A percentile compares a stretch with the other conserved stretches of the same genome.
Evolutionary conservation across 2,888 invertebrate species (phyloP).

Genomic region (Aphidoletes aphidimyza): DNA sequence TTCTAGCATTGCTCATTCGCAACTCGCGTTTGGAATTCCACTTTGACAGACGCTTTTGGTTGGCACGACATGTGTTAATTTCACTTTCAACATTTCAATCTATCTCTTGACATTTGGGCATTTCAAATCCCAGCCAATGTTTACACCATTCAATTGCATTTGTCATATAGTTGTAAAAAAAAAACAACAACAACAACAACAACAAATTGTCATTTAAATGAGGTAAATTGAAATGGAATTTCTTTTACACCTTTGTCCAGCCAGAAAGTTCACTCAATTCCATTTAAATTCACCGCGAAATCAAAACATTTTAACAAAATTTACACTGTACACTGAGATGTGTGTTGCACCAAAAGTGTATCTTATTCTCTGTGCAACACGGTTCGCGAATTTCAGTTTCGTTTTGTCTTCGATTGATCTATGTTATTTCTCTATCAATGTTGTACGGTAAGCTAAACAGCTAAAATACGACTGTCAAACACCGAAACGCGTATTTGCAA

Average conservation of each 20-base stretch:
- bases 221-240: too few species aligned
- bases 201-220: too few species aligned
- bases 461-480: slow-evolving; percentile 26
- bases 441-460: slow-evolving; percentile 4
- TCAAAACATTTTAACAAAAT: too few species aligned
- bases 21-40: neutral
- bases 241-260: too few species aligned
- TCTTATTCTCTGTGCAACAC: neutral
- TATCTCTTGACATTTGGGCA: too few species aligned
- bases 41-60: neutral
- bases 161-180: too few species aligned
- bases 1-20: too few species aligned
- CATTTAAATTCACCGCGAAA: too few species aligned
- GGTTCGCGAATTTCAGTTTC: neutral
- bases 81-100: neutral
- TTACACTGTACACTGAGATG: neutral
- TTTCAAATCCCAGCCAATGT: too few species aligned
- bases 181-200: too few species aligned
- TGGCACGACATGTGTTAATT: neutral
- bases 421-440: neutral
- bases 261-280: too few species aligned
- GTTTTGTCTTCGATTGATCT: neutral
- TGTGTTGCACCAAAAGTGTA: neutral
- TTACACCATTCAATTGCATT: too few species aligned
- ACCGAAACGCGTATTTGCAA: neutral